Evolutionary conservation across 92 coral and sea anemone species (phyloP), one percentile per base, ranked within the genome.

Genomic region (Parazoanthus darwini): DNA sequence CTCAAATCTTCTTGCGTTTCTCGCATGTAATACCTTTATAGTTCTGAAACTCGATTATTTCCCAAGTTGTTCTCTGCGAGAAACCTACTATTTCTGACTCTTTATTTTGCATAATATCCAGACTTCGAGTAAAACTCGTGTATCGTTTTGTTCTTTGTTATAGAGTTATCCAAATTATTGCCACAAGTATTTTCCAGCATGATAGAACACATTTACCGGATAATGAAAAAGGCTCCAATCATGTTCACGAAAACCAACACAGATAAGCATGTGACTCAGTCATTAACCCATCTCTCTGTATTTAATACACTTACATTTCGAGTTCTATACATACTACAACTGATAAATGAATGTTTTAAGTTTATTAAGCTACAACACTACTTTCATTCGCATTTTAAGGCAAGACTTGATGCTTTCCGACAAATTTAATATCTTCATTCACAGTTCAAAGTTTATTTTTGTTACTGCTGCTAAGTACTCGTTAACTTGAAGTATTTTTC

Each of bases 401-500:
- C n/a, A n/a, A 76, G 6, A 76, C 80, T 76, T 76, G 80, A 76
- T 76, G 80, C 80, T 39, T 13, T 76, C 80, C 54, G 54, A 16
- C 80, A 37, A 0, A 76, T 13, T 76, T 13, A 74, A 74, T 74
- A 74, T 75, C 3, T 75, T 0, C 79, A 75, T 75, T 38, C 79
- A 75, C 79, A 75, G 33, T 75, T 75, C 25, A 11, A 75, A 75
- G 79, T 75, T 75, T 38, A 33, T 0, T 36, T 75, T 75, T 75
- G 79, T 75, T 75, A 75, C 79, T 75, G 54, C 79, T 75, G 79
- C 79, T 75, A 75, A 75, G 79, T 75, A 75, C 79, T 75, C 29
- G 25, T 75, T 75, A 75, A 75, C 79, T 75, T 15, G 54, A 75
- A 74, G 23, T 75, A 74, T 2, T 68, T 75, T 75, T 75, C 79